Evolutionary conservation across 2,888 invertebrate genomes (phyloP).

Genomic region (Euplexia lucipara): DNA sequence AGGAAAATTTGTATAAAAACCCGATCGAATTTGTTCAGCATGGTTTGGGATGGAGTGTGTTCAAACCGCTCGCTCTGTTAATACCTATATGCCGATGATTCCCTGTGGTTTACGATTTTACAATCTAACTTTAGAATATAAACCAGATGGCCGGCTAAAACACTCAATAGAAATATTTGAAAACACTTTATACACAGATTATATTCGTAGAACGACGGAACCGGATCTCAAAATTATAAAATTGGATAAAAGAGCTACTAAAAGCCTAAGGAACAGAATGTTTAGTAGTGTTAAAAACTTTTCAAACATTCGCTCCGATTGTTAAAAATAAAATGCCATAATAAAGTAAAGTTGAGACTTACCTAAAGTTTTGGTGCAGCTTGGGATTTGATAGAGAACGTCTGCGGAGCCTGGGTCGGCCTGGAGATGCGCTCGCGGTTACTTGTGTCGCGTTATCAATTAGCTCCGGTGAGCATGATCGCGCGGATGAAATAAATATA

Average conservation of each 20-base stretch:
- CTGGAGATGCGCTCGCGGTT: constrained; percentile 74
- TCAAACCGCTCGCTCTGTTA: constrained; percentile 74
- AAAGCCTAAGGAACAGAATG: constrained; percentile 24
- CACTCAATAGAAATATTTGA: constrained; percentile 85
- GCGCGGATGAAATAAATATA: constrained; percentile 83
- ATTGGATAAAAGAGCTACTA: constrained; percentile 41
- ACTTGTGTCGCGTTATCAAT: constrained; percentile 84
- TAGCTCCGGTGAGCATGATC: constrained; percentile 84
- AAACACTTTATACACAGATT: constrained; percentile 74
- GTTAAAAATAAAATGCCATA: constrained; percentile 49
- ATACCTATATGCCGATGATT: constrained; percentile 82
- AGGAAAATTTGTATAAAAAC: constrained; percentile 21
- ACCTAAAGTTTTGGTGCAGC: constrained; percentile 70
- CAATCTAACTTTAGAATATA: constrained; percentile 91
- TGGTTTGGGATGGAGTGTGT: constrained; percentile 60
- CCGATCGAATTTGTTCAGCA: constrained; percentile 38
- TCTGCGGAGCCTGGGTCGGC: constrained; percentile 63
- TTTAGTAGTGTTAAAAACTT: constrained; percentile 36
- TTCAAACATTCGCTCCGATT: constrained; percentile 65
- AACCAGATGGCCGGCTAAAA: constrained; percentile 89
- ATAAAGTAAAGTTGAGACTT: constrained; percentile 62
- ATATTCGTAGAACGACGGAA: constrained; percentile 50
- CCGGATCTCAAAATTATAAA: constrained; percentile 45
- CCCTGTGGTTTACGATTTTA: constrained; percentile 89
- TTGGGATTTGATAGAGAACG: constrained; percentile 73